Percentiles rank a stretch among this genome's conserved stretches.
Conservation (phyloP, 2,888 invertebrate genomes). For the Drosophila paracracens region DNA sequence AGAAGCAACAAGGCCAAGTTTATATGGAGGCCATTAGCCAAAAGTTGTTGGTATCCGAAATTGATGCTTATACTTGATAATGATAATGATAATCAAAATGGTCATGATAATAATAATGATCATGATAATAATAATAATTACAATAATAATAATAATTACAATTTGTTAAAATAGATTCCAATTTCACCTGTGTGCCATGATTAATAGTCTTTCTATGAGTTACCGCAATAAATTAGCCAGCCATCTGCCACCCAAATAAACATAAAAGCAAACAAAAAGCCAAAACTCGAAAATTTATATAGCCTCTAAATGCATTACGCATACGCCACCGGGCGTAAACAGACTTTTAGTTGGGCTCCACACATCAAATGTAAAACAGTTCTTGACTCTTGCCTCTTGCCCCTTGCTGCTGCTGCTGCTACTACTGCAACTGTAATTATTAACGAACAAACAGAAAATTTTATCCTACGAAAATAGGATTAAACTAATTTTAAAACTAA, state of each 20-base stretch:
- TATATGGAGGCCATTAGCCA: constrained; percentile 25
- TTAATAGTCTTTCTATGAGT: constrained; percentile 4
- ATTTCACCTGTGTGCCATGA: constrained; percentile 13
- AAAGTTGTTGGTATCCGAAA: constrained; percentile 16
- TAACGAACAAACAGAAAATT: not conserved
- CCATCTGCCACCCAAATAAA: not conserved
- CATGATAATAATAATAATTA: not conserved
- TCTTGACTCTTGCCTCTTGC: not conserved
- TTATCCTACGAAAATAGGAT: not conserved
- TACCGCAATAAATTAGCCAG: not conserved
- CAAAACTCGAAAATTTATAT: constrained; percentile 5
- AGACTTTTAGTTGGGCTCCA: not conserved
- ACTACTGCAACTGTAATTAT: not conserved
- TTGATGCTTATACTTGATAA: constrained; percentile 9
- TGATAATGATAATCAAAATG: constrained; percentile 7
- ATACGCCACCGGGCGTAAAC: constrained; percentile 11
- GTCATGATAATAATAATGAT: constrained; percentile 9
- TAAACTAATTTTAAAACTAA: not conserved
- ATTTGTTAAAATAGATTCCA: constrained; percentile 8
- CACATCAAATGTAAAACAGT: not conserved
- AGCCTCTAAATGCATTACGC: constrained; percentile 16
- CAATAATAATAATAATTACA: constrained; percentile 10
- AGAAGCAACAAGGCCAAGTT: constrained; percentile 20
- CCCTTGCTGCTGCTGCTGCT: not conserved
- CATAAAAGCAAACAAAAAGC: no score